A percentile compares a stretch with the other conserved stretches of the same genome.
Conservation (phyloP, 1,140 invertebrate genomes). For the Heterodera schachtii region DNA sequence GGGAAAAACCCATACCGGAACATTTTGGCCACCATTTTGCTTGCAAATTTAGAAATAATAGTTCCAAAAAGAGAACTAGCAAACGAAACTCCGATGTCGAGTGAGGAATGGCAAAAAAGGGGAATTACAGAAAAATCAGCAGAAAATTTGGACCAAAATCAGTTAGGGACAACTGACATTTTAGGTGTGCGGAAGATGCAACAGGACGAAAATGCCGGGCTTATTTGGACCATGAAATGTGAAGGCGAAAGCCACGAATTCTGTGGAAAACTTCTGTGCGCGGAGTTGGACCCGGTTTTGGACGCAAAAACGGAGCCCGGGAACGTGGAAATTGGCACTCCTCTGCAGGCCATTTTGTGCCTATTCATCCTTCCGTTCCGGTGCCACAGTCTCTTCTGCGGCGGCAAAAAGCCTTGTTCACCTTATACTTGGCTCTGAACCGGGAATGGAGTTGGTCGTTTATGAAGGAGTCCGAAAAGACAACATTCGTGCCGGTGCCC, state of each 20-base stretch:
- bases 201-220: neutral
- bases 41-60: neutral
- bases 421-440: neutral
- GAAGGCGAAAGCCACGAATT: neutral
- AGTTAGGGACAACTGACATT: neutral
- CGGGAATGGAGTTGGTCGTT: neutral
- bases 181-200: neutral
- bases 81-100: neutral
- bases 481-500: neutral
- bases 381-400: neutral
- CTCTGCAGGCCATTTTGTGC: neutral
- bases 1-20: conserved; percentile 6
- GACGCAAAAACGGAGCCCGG: neutral
- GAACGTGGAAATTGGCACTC: neutral
- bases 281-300: neutral
- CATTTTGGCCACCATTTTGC: neutral
- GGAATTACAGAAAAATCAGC: neutral
- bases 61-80: neutral
- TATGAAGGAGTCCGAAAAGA: neutral
- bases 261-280: neutral
- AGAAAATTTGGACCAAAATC: neutral
- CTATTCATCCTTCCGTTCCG: neutral
- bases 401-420: neutral
- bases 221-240: neutral
- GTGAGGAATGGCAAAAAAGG: neutral